Percentiles rank a stretch among this genome's conserved stretches.
phyloP scores from a whole-genome alignment of 2,113 vertebrate genomes.

The Elephantulus edwardii region DNA sequence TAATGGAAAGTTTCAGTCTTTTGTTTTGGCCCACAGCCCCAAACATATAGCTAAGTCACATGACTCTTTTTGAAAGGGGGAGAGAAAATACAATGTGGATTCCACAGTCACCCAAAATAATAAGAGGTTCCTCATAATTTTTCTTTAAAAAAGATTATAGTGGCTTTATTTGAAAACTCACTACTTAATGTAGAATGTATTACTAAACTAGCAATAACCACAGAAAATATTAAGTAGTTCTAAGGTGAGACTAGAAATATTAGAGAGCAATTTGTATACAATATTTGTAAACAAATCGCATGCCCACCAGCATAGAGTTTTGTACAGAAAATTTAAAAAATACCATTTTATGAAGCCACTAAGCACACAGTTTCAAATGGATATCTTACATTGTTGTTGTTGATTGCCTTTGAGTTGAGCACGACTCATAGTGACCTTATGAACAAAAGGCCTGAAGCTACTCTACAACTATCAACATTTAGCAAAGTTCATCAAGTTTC shows the following conservation, averaged over 20 bases:
- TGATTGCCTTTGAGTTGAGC: no score
- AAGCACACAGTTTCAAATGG: slow-evolving; percentile 27
- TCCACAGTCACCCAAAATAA: not conserved
- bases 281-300: not conserved
- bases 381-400: no score
- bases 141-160: no score
- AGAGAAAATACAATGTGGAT: not conserved
- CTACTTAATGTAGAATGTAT: not conserved
- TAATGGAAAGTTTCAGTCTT: no score
- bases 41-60: no score
- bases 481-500: no score
- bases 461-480: no score
- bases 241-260: not conserved
- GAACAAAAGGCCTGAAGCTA: no score
- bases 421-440: no score
- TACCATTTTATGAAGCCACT: not conserved
- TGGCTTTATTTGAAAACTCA: slow-evolving; percentile 16
- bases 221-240: slow-evolving; percentile 9
- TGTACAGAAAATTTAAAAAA: not conserved
- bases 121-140: not conserved
- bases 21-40: no score
- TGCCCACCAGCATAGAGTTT: not conserved
- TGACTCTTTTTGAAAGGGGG: not conserved
- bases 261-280: not conserved
- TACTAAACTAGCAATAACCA: not conserved